Evolutionary conservation across 2,888 invertebrate genomes (phyloP).

Genomic region (Tetropium fuscum): DNA sequence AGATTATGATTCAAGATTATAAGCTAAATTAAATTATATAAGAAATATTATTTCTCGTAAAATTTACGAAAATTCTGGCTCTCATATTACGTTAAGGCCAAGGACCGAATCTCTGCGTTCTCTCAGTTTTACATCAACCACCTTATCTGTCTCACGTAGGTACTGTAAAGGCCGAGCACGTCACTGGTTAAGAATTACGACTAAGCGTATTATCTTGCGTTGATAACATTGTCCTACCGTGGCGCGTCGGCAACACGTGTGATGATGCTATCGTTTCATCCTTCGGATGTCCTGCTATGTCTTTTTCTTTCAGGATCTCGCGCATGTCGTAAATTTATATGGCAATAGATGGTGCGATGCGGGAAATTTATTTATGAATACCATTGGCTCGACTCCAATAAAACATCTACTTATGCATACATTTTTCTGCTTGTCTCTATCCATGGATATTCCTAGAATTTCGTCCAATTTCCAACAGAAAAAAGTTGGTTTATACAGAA

Average conservation of each 20-base stretch:
- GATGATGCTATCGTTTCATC: slow-evolving; percentile 49
- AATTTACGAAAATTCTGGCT: too few relatives aligned
- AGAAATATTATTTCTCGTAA: too few relatives aligned
- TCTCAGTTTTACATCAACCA: slow-evolving; percentile 9
- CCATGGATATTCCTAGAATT: slow-evolving; percentile 14
- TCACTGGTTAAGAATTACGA: slow-evolving; percentile 55
- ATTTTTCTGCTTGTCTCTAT: slow-evolving; percentile 50
- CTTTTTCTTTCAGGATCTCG: slow-evolving; percentile 25
- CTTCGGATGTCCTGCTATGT: slow-evolving; percentile 27
- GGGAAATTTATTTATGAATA: slow-evolving; percentile 66
- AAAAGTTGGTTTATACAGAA: slow-evolving; percentile 11
- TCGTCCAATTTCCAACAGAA: slow-evolving; percentile 5
- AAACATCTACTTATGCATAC: slow-evolving; percentile 60
- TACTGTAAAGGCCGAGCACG: slow-evolving; percentile 43
- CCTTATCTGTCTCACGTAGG: slow-evolving; percentile 35
- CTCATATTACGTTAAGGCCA: too few relatives aligned
- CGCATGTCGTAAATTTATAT: slow-evolving; percentile 60
- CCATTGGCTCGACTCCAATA: slow-evolving; percentile 61
- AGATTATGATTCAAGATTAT: too few relatives aligned
- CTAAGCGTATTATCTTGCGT: slow-evolving; percentile 53
- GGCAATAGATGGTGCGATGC: slow-evolving; percentile 61
- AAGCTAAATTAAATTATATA: too few relatives aligned
- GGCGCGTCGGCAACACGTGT: slow-evolving; percentile 53
- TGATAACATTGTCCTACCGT: slow-evolving; percentile 55
- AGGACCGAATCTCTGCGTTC: neutral